Evolutionary conservation across 2,888 invertebrate species (phyloP).

Genomic region (Philaethria dido): DNA sequence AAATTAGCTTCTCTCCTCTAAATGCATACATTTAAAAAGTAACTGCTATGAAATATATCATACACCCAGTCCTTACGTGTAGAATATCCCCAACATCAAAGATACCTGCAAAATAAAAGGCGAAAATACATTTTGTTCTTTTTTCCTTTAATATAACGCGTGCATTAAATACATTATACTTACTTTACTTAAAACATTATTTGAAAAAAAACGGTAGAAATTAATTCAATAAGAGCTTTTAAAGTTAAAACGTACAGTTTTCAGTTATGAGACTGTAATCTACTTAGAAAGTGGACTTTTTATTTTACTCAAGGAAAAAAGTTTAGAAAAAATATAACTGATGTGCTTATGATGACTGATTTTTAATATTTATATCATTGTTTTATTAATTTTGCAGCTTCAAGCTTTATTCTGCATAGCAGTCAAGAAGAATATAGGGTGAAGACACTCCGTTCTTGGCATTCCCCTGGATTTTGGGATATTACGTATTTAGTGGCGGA

Average conservation of each 20-base stretch:
- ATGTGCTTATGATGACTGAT: neutral
- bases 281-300: neutral
- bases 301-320: neutral
- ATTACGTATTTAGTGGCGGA: too few species aligned
- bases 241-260: conserved; percentile 14
- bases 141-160: neutral
- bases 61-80: neutral
- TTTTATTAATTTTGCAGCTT: too few species aligned
- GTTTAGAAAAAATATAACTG: neutral
- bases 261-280: neutral
- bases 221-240: conserved; percentile 16
- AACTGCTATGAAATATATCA: too few species aligned
- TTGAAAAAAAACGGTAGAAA: conserved; percentile 13
- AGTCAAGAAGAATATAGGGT: too few species aligned
- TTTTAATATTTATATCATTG: too few species aligned
- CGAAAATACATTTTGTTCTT: neutral
- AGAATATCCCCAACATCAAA: neutral
- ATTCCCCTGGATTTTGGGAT: too few species aligned
- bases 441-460: too few species aligned
- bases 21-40: too few species aligned
- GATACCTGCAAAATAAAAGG: neutral
- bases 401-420: too few species aligned
- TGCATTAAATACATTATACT: conserved; percentile 24
- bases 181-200: neutral
- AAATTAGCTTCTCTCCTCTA: too few species aligned